Conservation (phyloP, 1,140 invertebrate species). For the Colletes latitarsis region DNA sequence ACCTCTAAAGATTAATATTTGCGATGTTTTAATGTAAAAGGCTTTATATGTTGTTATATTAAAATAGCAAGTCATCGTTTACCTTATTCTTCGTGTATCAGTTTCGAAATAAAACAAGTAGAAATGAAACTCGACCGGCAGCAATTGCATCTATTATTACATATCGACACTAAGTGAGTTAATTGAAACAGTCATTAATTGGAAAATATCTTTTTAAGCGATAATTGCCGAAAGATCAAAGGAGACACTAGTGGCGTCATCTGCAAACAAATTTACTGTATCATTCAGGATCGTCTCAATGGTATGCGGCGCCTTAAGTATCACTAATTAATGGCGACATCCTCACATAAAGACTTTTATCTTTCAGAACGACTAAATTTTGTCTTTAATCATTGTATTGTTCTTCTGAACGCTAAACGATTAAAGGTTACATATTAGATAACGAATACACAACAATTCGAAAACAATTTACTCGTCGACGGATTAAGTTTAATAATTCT, state of each 20-base stretch:
- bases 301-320: too few species aligned
- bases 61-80: neutral
- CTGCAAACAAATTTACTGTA: neutral
- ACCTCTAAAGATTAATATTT: neutral
- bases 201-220: slow-evolving; percentile 17
- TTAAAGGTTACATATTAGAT: too few species aligned
- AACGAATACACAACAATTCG: too few species aligned
- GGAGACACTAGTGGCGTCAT: slow-evolving; percentile 3
- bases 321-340: too few species aligned
- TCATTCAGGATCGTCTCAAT: too few species aligned
- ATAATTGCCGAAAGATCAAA: slow-evolving; percentile 35
- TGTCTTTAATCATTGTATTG: too few species aligned
- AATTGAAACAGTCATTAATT: slow-evolving; percentile 22
- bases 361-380: too few species aligned
- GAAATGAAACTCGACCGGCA: neutral
- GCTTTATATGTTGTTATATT: neutral
- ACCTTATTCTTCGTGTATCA: too few species aligned
- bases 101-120: neutral
- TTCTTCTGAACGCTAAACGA: too few species aligned
- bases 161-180: neutral
- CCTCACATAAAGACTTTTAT: too few species aligned
- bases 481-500: too few species aligned
- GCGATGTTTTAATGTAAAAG: neutral
- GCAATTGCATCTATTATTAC: neutral
- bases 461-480: too few species aligned